Base-by-base conservation (phyloP, 2,113 vertebrate genomes). In the Otus sunia region DNA sequence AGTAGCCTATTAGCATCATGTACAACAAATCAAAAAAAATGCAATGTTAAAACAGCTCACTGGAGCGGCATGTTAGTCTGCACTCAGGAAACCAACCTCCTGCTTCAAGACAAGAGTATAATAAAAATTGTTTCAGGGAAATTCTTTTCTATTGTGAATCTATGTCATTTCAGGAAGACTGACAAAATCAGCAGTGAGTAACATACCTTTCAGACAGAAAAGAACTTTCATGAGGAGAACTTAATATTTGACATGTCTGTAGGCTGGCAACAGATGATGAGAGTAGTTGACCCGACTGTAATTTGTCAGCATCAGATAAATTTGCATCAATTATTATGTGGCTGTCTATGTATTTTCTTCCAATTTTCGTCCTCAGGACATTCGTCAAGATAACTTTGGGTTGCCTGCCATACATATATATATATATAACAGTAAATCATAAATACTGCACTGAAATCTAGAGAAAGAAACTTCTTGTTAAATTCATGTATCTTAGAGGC, bases 341-440 rank as follows among this genome's bases (percentile, higher is more conserved):
- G 84, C 77, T 97, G 91, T 98, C 97, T 97, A 97, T 76, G 94
- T 98, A 98, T 96, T 98, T 98, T 97, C 98, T 98, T 98, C 98
- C 98, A 98, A 98, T 94, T 96, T 98, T 97, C 85, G 97, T 98
- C 96, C 96, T 95, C 97, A 98, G 96, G 90, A 98, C 27, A 96
- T 98, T 98, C 95, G 97, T 98, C 98, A 98, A 97, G 90, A 97
- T 96, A 98, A 98, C 97, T 98, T 97, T 98, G 96, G 98, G 98
- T 98, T 98, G 97, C 98, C 98, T 98, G 98, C 96, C 96, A 97
- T 79, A 98, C 66, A 47, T 20, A 47, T 45, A 45, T 41, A 41
- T 45, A 45, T 47, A 97, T 96, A 98, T 90, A 96, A 97, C 71
- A 97, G 97, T 96, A 97, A 96, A 97, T 97, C 96, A 96, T 95